phyloP scores from a whole-genome alignment of 2,888 invertebrate genomes.

The Sarcophaga carnaria region DNA sequence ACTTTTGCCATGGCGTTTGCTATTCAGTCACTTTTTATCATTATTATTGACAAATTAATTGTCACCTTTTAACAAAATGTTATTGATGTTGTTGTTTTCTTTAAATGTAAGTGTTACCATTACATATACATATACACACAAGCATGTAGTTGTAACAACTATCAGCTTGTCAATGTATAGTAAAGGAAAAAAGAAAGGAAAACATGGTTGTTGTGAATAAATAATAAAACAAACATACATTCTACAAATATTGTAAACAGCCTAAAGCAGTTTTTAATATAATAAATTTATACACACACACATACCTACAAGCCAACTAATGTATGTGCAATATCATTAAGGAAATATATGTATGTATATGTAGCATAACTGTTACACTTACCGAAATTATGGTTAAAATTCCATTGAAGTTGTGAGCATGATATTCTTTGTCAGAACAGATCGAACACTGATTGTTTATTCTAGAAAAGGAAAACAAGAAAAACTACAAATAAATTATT shows the following conservation, averaged over 20 bases:
- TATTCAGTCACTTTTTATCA: slow-evolving; percentile 21
- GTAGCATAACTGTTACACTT: too few relatives aligned
- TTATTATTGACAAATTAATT: slow-evolving; percentile 80
- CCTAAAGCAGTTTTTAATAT: slow-evolving; percentile 35
- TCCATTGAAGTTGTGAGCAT: too few relatives aligned
- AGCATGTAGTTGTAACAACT: slow-evolving; percentile 15
- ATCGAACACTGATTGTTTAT: too few relatives aligned
- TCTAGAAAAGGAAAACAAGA: too few relatives aligned
- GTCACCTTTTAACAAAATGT: slow-evolving; percentile 80
- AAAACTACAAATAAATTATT: too few relatives aligned
- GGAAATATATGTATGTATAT: too few relatives aligned
- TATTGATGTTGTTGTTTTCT: slow-evolving; percentile 25
- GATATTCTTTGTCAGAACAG: too few relatives aligned
- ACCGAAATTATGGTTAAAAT: too few relatives aligned
- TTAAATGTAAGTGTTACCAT: slow-evolving; percentile 1
- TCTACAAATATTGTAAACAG: slow-evolving; percentile 23
- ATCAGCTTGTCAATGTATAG: slow-evolving; percentile 24
- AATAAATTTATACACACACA: too few relatives aligned
- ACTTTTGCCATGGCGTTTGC: not conserved
- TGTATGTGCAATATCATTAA: too few relatives aligned
- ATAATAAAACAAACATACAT: not conserved
- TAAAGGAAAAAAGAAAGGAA: not conserved
- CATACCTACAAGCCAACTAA: not conserved
- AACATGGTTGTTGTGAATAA: not conserved
- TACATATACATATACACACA: not conserved